These are phyloP conservation scores for Caiman crocodilus DNA, from an alignment of 2,797 vertebrate species.

Conservation along the genomic window DNA sequence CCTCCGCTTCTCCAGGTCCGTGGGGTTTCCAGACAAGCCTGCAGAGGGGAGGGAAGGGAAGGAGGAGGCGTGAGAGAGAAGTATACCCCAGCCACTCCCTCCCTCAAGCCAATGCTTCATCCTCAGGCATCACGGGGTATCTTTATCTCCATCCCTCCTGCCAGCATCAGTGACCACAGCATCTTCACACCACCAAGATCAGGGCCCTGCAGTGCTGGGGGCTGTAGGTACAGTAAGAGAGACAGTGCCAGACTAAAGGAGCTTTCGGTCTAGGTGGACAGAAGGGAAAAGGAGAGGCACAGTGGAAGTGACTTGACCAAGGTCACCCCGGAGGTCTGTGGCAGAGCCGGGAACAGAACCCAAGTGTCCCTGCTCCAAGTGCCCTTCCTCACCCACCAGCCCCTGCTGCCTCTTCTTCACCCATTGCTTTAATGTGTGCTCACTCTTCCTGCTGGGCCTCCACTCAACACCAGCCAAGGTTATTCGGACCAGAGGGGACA, in stretches of 20 bases:
- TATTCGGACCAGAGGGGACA: not conserved
- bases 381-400: not conserved
- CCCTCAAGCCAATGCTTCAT: not conserved
- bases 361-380: too few relatives aligned
- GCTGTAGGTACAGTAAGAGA: not conserved
- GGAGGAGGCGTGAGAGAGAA: not conserved
- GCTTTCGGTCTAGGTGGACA: not conserved
- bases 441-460: not conserved
- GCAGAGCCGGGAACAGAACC: too few relatives aligned
- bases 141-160: not conserved
- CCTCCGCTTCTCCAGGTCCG: conserved; percentile 93
- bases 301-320: not conserved
- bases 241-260: not conserved
- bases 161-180: not conserved
- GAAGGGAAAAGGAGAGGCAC: not conserved
- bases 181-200: not conserved
- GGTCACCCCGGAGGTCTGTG: not conserved
- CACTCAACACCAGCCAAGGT: not conserved
- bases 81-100: not conserved
- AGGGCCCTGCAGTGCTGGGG: not conserved
- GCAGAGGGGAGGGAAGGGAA: not conserved
- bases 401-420: not conserved
- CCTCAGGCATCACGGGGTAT: not conserved
- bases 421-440: not conserved
- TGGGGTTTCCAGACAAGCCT: conserved; percentile 94